A percentile compares a stretch with the other conserved stretches of the same genome.
Conservation (phyloP, 2,797 vertebrate species). For the Hapalemur alaotrensis region DNA sequence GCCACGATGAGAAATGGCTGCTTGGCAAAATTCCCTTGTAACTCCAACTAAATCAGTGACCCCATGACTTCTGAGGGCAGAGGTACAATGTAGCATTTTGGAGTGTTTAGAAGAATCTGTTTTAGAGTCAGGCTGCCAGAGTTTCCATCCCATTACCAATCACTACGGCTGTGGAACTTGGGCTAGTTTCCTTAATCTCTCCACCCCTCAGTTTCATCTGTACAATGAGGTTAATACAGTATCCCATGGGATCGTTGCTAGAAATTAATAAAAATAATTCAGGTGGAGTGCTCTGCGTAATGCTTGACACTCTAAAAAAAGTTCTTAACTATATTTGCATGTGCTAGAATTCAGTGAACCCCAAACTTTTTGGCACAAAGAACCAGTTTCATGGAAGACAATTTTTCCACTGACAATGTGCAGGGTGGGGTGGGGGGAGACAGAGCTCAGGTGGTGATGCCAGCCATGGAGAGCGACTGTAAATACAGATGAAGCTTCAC, state of each 20-base stretch:
- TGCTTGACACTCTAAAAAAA: background rate
- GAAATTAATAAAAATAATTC: background rate
- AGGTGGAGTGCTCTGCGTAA: background rate
- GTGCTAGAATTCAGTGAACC: too few species aligned
- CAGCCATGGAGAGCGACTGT: too few species aligned
- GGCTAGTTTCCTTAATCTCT: background rate
- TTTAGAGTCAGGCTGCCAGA: background rate
- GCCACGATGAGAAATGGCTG: background rate
- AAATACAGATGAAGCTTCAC: too few species aligned
- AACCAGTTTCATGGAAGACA: too few species aligned
- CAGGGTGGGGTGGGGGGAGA: too few species aligned
- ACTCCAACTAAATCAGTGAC: background rate
- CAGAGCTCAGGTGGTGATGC: too few species aligned
- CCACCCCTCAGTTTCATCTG: background rate
- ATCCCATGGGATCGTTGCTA: background rate
- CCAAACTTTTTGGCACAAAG: too few species aligned
- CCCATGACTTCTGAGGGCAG: background rate
- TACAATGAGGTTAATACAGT: background rate
- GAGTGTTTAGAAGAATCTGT: background rate
- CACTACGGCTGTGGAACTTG: accelerated
- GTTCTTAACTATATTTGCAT: background rate
- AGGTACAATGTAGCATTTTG: background rate
- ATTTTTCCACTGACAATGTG: too few species aligned
- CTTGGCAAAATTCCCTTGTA: background rate
- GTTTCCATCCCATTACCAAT: background rate